Conservation (phyloP, 1,140 invertebrate species). For the Dolichoris vasculosae region DNA sequence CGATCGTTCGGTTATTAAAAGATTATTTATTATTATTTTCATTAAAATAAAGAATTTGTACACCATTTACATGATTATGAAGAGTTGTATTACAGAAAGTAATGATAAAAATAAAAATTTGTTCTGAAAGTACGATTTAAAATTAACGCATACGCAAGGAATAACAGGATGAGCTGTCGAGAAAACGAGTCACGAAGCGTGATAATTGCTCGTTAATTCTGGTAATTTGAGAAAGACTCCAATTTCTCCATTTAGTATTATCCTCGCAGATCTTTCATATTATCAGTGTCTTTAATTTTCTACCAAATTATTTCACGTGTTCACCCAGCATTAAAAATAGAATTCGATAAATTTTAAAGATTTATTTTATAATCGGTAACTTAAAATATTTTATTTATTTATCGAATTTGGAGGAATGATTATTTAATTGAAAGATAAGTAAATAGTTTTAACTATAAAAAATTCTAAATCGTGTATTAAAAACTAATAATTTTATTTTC, state of each 20-base stretch:
- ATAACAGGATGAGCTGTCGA: slow-evolving; percentile 6
- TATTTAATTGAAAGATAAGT: too few relatives aligned
- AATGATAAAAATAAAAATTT: neutral
- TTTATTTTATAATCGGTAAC: neutral
- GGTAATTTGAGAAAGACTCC: slow-evolving; percentile 48
- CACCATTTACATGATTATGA: too few relatives aligned
- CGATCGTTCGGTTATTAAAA: too few relatives aligned
- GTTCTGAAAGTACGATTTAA: neutral
- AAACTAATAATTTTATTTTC: too few relatives aligned
- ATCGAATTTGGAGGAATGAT: too few relatives aligned
- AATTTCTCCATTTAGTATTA: slow-evolving; percentile 48
- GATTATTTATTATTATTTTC: too few relatives aligned
- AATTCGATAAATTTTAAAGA: neutral
- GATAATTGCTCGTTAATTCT: slow-evolving; percentile 48
- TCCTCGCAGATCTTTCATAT: slow-evolving; percentile 24
- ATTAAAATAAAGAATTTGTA: too few relatives aligned
- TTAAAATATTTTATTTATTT: neutral
- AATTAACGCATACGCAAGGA: slow-evolving; percentile 3
- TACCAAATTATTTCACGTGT: neutral
- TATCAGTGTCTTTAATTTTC: slow-evolving; percentile 9
- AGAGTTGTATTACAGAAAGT: too few relatives aligned
- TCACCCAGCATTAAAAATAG: neutral
- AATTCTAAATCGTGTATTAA: too few relatives aligned
- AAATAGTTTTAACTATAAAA: too few relatives aligned
- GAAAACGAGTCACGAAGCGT: slow-evolving; percentile 36